Conservation (phyloP, 2,113 vertebrate species). For the Pampusana beccarii region DNA sequence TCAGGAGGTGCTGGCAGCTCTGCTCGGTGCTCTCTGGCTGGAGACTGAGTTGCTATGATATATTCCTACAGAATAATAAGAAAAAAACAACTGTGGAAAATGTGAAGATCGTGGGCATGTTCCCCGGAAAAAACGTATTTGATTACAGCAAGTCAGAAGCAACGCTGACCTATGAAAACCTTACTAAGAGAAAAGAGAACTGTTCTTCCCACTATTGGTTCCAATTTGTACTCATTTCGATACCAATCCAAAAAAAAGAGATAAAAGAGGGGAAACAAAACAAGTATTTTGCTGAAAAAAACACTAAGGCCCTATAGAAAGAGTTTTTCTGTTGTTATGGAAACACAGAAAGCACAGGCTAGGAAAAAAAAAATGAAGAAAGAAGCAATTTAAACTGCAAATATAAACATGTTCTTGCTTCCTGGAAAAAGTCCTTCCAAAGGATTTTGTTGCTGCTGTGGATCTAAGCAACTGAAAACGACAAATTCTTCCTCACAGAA, state of each 20-base stretch:
- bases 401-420: slow-evolving; percentile 34
- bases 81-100: not conserved
- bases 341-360: slow-evolving; percentile 52
- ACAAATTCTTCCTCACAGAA: slow-evolving; percentile 24
- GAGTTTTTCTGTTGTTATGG: slow-evolving; percentile 66
- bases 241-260: not conserved
- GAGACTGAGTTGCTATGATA: not conserved
- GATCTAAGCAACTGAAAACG: slow-evolving; percentile 42
- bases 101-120: not conserved
- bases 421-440: slow-evolving; percentile 49
- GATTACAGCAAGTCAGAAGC: slow-evolving; percentile 12
- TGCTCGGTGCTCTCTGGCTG: not conserved
- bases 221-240: not conserved
- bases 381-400: slow-evolving; percentile 23
- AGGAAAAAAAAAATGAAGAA: slow-evolving; percentile 33
- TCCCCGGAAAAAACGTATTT: not conserved
- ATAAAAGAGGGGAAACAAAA: not conserved
- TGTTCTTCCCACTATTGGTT: not conserved
- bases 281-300: not conserved
- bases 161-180: slow-evolving; percentile 1
- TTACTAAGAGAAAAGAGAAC: not conserved
- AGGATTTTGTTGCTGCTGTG: slow-evolving; percentile 33
- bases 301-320: not conserved
- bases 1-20: not conserved
- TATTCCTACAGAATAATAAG: slow-evolving; percentile 2